A percentile compares a stretch with the other conserved stretches of the same genome.
phyloP scores from a whole-genome alignment of 2,113 vertebrate species.

The Calypte anna region DNA sequence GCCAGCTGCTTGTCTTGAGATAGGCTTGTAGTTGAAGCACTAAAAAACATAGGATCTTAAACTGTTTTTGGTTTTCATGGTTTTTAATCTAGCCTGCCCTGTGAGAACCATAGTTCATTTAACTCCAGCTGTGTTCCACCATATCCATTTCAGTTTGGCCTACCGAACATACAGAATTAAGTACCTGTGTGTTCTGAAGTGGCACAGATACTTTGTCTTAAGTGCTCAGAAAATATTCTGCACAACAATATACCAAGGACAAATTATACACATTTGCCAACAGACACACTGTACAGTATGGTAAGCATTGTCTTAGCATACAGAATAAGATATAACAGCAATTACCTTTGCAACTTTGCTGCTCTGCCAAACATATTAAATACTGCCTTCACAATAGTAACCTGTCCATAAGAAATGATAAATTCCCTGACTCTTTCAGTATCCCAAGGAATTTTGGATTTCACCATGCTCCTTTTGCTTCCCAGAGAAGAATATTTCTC shows the following conservation, averaged over 20 bases:
- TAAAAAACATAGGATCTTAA: neutral
- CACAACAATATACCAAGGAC: neutral
- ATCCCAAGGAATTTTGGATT: neutral
- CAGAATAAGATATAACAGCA: neutral
- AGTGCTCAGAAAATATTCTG: neutral
- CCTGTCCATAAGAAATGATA: neutral
- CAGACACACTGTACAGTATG: neutral
- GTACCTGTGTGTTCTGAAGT: constrained; percentile 51
- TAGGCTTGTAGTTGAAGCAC: neutral
- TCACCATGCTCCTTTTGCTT: neutral
- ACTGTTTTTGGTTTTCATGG: neutral
- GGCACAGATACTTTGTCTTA: constrained; percentile 46
- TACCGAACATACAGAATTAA: constrained; percentile 58
- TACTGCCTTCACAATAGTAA: neutral
- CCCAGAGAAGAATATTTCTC: neutral
- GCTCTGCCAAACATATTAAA: neutral
- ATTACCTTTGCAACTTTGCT: neutral
- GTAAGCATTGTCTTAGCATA: neutral
- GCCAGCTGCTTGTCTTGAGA: constrained; percentile 32
- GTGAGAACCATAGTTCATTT: constrained; percentile 61
- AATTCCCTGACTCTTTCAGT: neutral
- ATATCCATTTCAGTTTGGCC: constrained; percentile 59
- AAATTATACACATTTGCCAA: neutral
- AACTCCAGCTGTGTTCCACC: constrained; percentile 57
- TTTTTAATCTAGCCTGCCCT: constrained; percentile 52